Evolutionary conservation across 2,888 invertebrate genomes (phyloP).

Genomic region (Thecophora atra): DNA sequence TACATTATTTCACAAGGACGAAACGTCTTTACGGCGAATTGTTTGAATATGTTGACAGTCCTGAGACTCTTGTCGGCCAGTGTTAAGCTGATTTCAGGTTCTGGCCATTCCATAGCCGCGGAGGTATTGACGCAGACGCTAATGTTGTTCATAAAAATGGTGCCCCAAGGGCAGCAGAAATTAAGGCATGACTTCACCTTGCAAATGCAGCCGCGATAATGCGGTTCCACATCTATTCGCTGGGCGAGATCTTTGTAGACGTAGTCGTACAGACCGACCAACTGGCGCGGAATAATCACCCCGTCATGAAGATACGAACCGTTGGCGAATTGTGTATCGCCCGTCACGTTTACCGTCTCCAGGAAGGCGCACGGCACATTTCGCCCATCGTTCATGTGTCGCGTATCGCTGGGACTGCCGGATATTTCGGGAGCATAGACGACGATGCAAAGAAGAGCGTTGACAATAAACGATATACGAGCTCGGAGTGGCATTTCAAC

Average conservation of each 20-base stretch:
- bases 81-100: constrained; percentile 54
- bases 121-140: constrained; percentile 47
- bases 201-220: constrained; percentile 63
- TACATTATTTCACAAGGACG: constrained; percentile 52
- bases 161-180: constrained; percentile 60
- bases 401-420: constrained; percentile 39
- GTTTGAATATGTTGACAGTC: constrained; percentile 47
- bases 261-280: constrained; percentile 57
- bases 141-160: constrained; percentile 47
- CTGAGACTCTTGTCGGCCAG: constrained; percentile 42
- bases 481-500: background rate
- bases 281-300: constrained; percentile 54
- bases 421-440: constrained; percentile 40
- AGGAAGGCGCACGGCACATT: constrained; percentile 59
- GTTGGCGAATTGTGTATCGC: constrained; percentile 51
- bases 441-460: constrained; percentile 22
- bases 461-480: background rate
- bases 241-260: constrained; percentile 52
- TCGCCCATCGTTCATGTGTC: constrained; percentile 53
- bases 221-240: constrained; percentile 52
- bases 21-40: constrained; percentile 44
- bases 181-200: constrained; percentile 61
- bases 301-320: constrained; percentile 60
- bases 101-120: constrained; percentile 52
- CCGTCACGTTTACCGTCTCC: constrained; percentile 62